phyloP scores from a whole-genome alignment of 2,113 vertebrate species.

The Proterorhinus semilunaris region DNA sequence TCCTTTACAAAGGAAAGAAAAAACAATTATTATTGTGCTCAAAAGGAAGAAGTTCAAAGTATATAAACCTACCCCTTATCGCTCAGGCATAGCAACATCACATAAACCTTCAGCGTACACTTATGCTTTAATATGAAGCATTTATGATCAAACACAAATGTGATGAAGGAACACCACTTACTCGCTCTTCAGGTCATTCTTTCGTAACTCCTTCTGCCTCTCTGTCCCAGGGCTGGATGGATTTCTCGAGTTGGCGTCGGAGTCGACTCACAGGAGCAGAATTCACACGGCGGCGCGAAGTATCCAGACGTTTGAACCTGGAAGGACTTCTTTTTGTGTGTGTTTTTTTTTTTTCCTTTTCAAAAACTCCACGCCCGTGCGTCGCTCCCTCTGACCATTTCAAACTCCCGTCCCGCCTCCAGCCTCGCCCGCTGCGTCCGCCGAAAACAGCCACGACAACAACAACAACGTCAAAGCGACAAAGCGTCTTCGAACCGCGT shows the following conservation, averaged over 20 bases:
- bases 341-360: background rate
- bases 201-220: background rate
- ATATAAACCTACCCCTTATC: too few relatives aligned
- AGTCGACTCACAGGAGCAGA: constrained; percentile 40
- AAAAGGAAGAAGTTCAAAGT: too few relatives aligned
- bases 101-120: too few relatives aligned
- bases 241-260: constrained; percentile 40
- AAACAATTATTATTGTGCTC: too few relatives aligned
- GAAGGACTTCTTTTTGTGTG: background rate
- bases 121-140: too few relatives aligned
- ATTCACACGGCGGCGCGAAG: constrained; percentile 8
- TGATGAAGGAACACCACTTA: too few relatives aligned
- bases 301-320: background rate
- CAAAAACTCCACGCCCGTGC: background rate
- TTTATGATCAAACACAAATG: too few relatives aligned
- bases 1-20: too few relatives aligned
- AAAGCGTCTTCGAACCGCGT: background rate
- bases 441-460: background rate
- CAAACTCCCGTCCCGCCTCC: background rate
- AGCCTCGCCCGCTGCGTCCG: constrained; percentile 20
- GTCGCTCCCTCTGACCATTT: background rate
- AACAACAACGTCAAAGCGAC: background rate
- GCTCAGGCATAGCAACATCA: too few relatives aligned
- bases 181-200: background rate
- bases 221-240: constrained; percentile 34